Evolutionary conservation across 2,888 invertebrate species (phyloP).

Genomic region (Troides helena): DNA sequence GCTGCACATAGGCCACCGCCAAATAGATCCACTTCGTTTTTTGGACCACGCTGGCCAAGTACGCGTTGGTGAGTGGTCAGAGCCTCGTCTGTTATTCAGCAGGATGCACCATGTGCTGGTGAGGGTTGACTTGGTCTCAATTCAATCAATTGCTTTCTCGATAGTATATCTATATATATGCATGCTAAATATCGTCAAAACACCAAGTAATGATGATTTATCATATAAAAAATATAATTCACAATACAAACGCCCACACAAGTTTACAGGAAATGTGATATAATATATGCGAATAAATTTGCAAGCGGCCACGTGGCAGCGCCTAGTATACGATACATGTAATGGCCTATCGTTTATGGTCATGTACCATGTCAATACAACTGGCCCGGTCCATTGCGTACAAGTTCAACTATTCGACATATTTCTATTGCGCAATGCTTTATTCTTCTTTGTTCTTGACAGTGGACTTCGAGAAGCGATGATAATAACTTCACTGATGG

Average conservation of each 20-base stretch:
- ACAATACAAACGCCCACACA: background rate
- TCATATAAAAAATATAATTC: no score
- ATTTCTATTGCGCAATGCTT: constrained; percentile 16
- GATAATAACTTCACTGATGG: background rate
- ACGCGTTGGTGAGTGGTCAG: no score
- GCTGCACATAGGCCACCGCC: no score
- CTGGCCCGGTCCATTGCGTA: constrained; percentile 6
- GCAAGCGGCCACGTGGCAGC: constrained; percentile 8
- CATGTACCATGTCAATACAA: background rate
- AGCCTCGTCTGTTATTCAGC: no score
- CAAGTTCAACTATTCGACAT: constrained; percentile 16
- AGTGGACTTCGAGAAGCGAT: background rate
- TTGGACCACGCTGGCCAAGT: no score
- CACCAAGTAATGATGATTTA: no score
- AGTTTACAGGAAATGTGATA: constrained; percentile 13
- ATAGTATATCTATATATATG: no score
- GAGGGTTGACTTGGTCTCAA: no score
- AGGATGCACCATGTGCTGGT: no score
- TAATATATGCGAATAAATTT: constrained; percentile 11
- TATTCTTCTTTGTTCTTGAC: constrained; percentile 2
- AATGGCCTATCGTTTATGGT: background rate
- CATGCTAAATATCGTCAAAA: no score
- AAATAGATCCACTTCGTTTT: no score
- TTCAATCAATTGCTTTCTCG: no score
- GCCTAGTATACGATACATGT: background rate